A percentile compares a stretch with the other conserved stretches of the same genome.
Evolutionary conservation across 2,113 vertebrate genomes (phyloP).

Genomic region (Chionis minor): DNA sequence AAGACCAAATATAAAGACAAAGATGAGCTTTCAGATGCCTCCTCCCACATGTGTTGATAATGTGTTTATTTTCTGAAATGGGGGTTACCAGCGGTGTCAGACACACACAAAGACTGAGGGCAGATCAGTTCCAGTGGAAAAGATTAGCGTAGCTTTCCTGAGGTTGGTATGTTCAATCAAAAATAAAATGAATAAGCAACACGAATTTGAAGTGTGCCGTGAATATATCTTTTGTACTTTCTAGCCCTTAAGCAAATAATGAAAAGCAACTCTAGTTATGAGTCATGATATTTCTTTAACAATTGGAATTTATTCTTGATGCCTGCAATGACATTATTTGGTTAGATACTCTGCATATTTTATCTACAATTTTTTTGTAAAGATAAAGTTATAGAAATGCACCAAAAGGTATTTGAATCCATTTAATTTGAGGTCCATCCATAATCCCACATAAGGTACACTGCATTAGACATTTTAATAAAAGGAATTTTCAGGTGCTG

Average conservation of each 20-base stretch:
- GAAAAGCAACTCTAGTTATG: conserved; percentile 48
- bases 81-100: conserved; percentile 26
- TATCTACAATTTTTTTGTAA: not conserved
- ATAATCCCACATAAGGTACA: not conserved
- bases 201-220: conserved; percentile 5
- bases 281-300: conserved; percentile 46
- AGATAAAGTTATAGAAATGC: not conserved
- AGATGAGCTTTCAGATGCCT: conserved; percentile 4
- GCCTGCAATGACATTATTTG: conserved; percentile 22
- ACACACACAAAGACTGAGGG: not conserved
- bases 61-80: conserved; percentile 40
- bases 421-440: not conserved
- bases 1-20: conserved; percentile 35
- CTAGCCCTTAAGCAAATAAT: conserved; percentile 45
- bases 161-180: not conserved
- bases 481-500: not conserved
- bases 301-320: not conserved
- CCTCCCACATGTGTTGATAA: not conserved
- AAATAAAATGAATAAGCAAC: conserved; percentile 31
- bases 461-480: not conserved
- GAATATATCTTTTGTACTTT: not conserved
- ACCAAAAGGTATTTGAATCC: not conserved
- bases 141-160: conserved; percentile 11
- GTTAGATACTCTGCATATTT: not conserved
- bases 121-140: conserved; percentile 10